Conservation (phyloP, 2,797 vertebrate genomes). For the Liasis olivaceus region DNA sequence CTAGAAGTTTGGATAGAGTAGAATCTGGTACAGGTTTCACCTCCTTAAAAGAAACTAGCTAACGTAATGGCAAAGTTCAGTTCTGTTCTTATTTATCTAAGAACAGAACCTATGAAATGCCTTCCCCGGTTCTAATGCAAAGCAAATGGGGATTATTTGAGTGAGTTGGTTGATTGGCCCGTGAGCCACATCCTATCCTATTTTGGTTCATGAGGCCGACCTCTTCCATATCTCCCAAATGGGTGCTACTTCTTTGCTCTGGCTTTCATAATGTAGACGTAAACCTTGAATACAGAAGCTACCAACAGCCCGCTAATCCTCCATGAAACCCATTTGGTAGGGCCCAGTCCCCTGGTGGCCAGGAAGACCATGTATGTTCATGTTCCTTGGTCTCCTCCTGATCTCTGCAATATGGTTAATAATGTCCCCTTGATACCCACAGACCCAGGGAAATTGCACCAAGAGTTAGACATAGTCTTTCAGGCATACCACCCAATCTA, state of each 20-base stretch:
- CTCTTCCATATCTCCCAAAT: conserved; percentile 21
- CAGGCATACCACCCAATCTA: neutral
- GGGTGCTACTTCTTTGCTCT: neutral
- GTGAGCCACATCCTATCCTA: neutral
- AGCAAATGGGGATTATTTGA: neutral
- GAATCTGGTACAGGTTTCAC: neutral
- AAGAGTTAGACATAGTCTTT: neutral
- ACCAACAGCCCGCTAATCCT: neutral
- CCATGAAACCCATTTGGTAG: too few species aligned
- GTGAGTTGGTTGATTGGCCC: neutral
- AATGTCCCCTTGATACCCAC: neutral
- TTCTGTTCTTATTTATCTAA: neutral
- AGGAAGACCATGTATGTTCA: neutral
- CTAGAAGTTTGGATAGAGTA: neutral
- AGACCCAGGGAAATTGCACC: neutral
- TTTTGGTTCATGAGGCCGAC: conserved; percentile 26
- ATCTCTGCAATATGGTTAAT: neutral
- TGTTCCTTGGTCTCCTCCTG: neutral
- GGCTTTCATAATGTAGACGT: neutral
- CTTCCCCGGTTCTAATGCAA: neutral
- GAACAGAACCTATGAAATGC: neutral
- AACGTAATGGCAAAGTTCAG: accelerated
- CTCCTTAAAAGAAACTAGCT: neutral
- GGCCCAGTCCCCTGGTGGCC: neutral
- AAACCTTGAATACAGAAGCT: neutral